Percentiles rank a stretch among this genome's conserved stretches.
These are phyloP conservation scores for Jordanella pulchra DNA, from an alignment of 2,797 vertebrate species.

Conservation along the genomic window DNA sequence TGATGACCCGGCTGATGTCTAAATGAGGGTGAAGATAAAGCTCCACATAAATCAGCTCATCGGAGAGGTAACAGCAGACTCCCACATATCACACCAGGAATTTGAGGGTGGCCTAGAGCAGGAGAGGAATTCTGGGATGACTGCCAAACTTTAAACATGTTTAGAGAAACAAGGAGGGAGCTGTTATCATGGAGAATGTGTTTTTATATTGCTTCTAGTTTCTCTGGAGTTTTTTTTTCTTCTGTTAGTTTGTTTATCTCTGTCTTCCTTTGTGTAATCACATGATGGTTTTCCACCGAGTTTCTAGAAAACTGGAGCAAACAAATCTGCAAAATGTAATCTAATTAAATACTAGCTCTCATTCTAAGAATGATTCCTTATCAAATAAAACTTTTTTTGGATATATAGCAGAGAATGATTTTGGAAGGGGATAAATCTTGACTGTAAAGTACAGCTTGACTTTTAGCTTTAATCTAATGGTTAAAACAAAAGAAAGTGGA, in stretches of 20 bases:
- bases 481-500: background rate
- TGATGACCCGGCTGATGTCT: conserved; percentile 72
- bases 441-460: background rate
- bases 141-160: conserved; percentile 47
- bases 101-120: conserved; percentile 52
- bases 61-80: conserved; percentile 59
- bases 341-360: background rate
- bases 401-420: background rate
- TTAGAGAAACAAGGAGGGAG: conserved; percentile 16
- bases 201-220: conserved; percentile 23
- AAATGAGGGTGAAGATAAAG: conserved; percentile 69
- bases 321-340: background rate
- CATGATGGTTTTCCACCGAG: background rate
- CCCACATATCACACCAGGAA: conserved; percentile 69
- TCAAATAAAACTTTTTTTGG: background rate
- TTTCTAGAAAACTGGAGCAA: background rate
- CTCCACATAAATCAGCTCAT: conserved; percentile 71
- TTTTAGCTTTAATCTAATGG: background rate
- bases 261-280: background rate
- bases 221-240: conserved; percentile 4
- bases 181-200: conserved; percentile 12
- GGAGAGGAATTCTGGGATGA: conserved; percentile 67
- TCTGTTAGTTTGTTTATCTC: background rate
- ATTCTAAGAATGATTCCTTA: background rate
- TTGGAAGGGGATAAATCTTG: background rate